Conservation (phyloP, 1,140 invertebrate genomes). For the Solenopsis invicta region DNA sequence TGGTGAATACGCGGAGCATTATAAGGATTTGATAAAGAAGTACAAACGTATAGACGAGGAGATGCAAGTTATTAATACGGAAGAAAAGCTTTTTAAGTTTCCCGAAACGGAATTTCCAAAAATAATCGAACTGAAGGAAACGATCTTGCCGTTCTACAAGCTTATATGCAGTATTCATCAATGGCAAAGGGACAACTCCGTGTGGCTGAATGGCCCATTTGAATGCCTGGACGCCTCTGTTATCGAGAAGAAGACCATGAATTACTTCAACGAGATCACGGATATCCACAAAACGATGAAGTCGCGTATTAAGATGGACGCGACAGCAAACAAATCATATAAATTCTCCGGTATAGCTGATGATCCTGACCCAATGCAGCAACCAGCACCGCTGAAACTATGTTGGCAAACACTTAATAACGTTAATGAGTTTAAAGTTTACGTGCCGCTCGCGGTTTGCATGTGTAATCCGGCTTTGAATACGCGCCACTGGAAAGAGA, state of each 20-base stretch:
- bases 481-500: slow-evolving; percentile 91
- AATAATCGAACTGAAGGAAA: slow-evolving; percentile 87
- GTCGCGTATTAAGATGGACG: slow-evolving; percentile 88
- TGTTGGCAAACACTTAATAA: slow-evolving; percentile 87
- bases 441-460: slow-evolving; percentile 89
- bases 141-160: slow-evolving; percentile 83
- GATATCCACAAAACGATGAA: slow-evolving; percentile 89
- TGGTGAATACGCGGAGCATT: slow-evolving; percentile 85
- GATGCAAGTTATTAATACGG: slow-evolving; percentile 89
- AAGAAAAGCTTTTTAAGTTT: slow-evolving; percentile 91
- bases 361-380: slow-evolving; percentile 88
- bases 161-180: slow-evolving; percentile 86
- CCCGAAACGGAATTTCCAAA: slow-evolving; percentile 89
- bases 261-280: slow-evolving; percentile 86
- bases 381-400: slow-evolving; percentile 88
- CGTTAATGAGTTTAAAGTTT: slow-evolving; percentile 89
- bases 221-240: slow-evolving; percentile 87
- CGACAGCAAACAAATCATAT: slow-evolving; percentile 83
- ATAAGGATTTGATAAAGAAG: slow-evolving; percentile 88
- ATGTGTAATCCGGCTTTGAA: slow-evolving; percentile 91
- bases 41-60: slow-evolving; percentile 87
- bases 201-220: slow-evolving; percentile 91
- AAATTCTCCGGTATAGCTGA: slow-evolving; percentile 87
- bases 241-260: slow-evolving; percentile 86
- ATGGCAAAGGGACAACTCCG: slow-evolving; percentile 89